Evolutionary conservation across 2,113 vertebrate genomes (phyloP).

Genomic region (Butorides virescens): DNA sequence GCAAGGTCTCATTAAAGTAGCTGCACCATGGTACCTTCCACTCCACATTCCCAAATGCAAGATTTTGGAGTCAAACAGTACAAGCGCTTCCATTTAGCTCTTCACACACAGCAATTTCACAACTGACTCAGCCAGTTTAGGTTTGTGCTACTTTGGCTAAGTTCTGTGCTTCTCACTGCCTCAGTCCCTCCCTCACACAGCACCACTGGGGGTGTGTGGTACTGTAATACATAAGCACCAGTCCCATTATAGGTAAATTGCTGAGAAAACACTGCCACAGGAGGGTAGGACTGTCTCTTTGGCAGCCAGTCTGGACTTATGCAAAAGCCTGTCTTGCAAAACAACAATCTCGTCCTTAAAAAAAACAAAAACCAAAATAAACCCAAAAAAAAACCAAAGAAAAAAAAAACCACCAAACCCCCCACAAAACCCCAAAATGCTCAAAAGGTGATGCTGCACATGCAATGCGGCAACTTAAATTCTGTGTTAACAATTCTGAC

Average conservation of each 20-base stretch:
- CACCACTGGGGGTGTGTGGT: background rate
- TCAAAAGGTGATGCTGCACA: background rate
- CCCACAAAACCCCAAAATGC: no score
- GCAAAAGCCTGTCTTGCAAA: background rate
- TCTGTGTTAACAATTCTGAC: background rate
- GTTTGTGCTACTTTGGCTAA: background rate
- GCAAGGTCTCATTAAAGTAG: background rate
- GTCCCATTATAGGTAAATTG: background rate
- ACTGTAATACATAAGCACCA: background rate
- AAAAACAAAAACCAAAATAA: no score
- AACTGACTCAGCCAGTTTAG: background rate
- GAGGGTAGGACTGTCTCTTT: background rate
- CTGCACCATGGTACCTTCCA: background rate
- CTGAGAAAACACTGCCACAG: background rate
- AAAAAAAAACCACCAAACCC: no score
- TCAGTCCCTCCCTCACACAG: background rate
- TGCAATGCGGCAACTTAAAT: background rate
- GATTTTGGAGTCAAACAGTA: background rate
- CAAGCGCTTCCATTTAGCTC: background rate
- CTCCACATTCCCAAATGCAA: background rate
- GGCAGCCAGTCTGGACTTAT: background rate
- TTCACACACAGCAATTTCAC: background rate
- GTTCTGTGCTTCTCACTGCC: background rate
- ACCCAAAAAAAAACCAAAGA: no score
- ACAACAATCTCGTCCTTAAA: background rate